Evolutionary conservation across 2,113 vertebrate genomes (phyloP).

Genomic region (Ia io): DNA sequence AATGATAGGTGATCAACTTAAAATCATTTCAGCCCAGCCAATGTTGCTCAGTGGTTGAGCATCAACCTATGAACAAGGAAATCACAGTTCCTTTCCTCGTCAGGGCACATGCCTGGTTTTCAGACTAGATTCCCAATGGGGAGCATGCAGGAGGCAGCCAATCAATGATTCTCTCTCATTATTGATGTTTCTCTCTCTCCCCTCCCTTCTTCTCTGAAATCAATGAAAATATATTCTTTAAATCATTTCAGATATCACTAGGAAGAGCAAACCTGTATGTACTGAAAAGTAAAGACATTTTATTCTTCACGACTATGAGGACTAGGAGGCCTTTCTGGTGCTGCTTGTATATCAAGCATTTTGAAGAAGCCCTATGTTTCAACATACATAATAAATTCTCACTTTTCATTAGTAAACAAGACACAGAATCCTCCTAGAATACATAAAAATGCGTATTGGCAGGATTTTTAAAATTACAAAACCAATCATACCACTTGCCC

Average conservation of each 20-base stretch:
- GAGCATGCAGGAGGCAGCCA: too few species aligned
- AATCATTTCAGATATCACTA: not conserved
- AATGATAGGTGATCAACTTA: constrained; percentile 12
- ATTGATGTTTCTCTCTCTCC: too few species aligned
- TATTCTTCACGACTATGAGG: not conserved
- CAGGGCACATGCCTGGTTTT: too few species aligned
- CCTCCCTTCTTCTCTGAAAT: too few species aligned
- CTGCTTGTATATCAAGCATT: not conserved
- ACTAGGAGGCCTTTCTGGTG: not conserved
- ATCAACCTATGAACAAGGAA: too few species aligned
- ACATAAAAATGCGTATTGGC: not conserved
- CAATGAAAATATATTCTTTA: too few species aligned
- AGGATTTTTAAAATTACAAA: constrained; percentile 24
- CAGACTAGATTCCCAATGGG: too few species aligned
- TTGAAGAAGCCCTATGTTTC: not conserved
- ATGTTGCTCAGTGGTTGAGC: too few species aligned
- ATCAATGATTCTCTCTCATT: too few species aligned
- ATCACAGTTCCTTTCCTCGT: too few species aligned
- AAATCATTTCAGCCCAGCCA: not conserved
- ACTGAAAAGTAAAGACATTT: not conserved
- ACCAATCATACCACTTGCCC: not conserved
- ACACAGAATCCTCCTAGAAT: not conserved
- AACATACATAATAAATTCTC: not conserved
- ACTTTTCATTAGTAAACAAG: not conserved
- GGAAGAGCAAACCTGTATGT: not conserved